These are phyloP conservation scores for Squalus acanthias DNA, from an alignment of 2,797 vertebrate species.

Conservation along the genomic window DNA sequence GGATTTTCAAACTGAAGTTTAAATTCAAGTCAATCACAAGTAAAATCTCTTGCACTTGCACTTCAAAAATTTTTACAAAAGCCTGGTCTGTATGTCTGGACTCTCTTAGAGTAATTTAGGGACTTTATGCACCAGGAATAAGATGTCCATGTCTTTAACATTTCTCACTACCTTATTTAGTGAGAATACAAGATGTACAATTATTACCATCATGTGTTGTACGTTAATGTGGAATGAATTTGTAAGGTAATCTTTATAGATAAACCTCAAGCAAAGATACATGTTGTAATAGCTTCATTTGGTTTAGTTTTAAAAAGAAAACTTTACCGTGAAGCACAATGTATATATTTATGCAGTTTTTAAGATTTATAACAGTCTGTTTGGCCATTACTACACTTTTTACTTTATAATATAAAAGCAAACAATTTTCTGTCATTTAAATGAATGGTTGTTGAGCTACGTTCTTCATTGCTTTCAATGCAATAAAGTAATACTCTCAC, in stretches of 20 bases:
- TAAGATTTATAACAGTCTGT: conserved; percentile 99
- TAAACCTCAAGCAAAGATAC: conserved; percentile 92
- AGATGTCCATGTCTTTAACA: conserved; percentile 72
- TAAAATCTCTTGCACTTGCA: conserved; percentile 77
- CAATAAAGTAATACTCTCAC: conserved; percentile 99
- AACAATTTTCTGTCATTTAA: conserved; percentile 98
- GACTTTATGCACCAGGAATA: conserved; percentile 80
- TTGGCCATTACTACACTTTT: conserved; percentile 99
- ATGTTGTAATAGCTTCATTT: conserved; percentile 95
- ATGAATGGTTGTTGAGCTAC: conserved; percentile 99
- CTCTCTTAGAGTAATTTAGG: conserved; percentile 74
- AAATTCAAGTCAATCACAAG: conserved; percentile 55
- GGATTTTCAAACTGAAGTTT: conserved; percentile 99
- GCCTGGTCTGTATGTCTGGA: conserved; percentile 84
- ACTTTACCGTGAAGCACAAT: conserved; percentile 98
- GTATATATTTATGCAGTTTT: conserved; percentile 99
- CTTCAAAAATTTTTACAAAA: conserved; percentile 79
- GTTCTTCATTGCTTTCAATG: conserved; percentile 99
- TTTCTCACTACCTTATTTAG: conserved; percentile 89
- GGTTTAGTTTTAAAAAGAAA: conserved; percentile 87
- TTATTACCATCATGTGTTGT: conserved; percentile 98
- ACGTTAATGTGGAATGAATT: conserved; percentile 97
- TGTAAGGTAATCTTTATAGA: conserved; percentile 91
- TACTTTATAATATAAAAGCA: conserved; percentile 99
- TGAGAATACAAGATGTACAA: conserved; percentile 96